Percentiles rank a stretch among this genome's conserved stretches.
phyloP scores from a whole-genome alignment of 1,140 invertebrate genomes.

The Lucilia sericata region DNA sequence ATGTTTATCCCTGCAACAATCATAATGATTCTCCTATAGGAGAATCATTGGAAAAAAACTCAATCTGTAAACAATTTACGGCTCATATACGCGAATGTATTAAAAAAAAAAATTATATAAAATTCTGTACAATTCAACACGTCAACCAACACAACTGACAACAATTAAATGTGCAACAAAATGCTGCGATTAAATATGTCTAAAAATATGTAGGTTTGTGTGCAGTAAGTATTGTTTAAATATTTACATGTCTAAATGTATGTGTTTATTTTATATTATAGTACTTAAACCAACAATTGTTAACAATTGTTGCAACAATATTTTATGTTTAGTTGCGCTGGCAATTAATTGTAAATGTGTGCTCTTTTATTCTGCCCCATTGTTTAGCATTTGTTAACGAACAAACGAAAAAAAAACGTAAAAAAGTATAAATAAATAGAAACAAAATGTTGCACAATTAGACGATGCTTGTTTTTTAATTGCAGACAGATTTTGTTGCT shows the following conservation, averaged over 20 bases:
- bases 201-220: neutral
- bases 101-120: conserved; percentile 36
- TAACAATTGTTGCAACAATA: conserved; percentile 47
- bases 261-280: conserved; percentile 3
- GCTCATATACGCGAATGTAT: neutral
- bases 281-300: conserved; percentile 44
- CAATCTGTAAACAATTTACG: too few relatives aligned
- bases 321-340: conserved; percentile 50
- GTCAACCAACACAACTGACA: conserved; percentile 34
- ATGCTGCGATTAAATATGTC: conserved; percentile 17
- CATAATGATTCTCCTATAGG: neutral
- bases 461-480: conserved; percentile 14
- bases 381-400: conserved; percentile 45
- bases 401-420: neutral
- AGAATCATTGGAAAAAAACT: too few relatives aligned
- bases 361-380: conserved; percentile 46
- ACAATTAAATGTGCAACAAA: conserved; percentile 26
- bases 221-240: neutral
- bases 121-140: conserved; percentile 47
- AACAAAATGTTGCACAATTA: conserved; percentile 27
- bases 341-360: conserved; percentile 51
- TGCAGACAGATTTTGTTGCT: conserved; percentile 13
- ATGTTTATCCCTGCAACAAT: neutral
- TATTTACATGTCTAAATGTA: neutral
- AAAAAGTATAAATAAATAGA: too few relatives aligned